Percentiles rank a stretch among this genome's conserved stretches.
Evolutionary conservation across 2,113 vertebrate species (phyloP).

Genomic region (Holacanthus passer): DNA sequence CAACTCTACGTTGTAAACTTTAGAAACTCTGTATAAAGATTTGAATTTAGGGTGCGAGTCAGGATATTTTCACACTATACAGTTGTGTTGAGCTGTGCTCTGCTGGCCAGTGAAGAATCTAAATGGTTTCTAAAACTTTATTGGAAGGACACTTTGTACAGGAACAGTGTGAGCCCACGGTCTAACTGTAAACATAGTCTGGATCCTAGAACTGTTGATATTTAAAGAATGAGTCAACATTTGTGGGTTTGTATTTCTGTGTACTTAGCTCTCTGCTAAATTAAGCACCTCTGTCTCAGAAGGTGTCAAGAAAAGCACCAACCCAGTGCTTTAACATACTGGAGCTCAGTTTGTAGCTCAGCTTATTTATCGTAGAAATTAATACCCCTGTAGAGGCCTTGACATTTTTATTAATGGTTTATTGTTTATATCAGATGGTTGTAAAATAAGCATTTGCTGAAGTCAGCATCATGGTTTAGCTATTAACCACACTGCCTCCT

Average conservation of each 20-base stretch:
- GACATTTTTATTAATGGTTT: not conserved
- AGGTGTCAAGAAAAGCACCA: not conserved
- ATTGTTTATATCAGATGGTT: not conserved
- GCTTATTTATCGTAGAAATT: not conserved
- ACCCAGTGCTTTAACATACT: not conserved
- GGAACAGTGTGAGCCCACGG: constrained; percentile 2
- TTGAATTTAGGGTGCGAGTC: not conserved
- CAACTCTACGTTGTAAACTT: not conserved
- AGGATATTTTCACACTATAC: constrained; percentile 1
- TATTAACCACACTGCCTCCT: constrained; percentile 46
- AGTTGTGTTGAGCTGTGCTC: not conserved
- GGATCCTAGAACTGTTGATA: constrained; percentile 35
- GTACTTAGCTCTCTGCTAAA: constrained; percentile 21
- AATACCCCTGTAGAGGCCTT: not conserved
- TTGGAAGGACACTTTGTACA: not conserved
- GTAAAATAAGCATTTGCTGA: not conserved
- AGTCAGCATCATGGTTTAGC: not conserved
- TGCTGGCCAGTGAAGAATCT: not conserved
- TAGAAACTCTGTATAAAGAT: no score
- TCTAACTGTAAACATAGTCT: constrained; percentile 32
- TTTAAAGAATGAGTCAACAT: constrained; percentile 63
- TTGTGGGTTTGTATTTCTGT: constrained; percentile 54
- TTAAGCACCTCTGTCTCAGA: constrained; percentile 30
- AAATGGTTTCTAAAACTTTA: not conserved
- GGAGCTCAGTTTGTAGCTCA: not conserved